These are phyloP conservation scores for Ischnus inquisitorius DNA, from an alignment of 2,888 invertebrate genomes.

Conservation along the genomic window DNA sequence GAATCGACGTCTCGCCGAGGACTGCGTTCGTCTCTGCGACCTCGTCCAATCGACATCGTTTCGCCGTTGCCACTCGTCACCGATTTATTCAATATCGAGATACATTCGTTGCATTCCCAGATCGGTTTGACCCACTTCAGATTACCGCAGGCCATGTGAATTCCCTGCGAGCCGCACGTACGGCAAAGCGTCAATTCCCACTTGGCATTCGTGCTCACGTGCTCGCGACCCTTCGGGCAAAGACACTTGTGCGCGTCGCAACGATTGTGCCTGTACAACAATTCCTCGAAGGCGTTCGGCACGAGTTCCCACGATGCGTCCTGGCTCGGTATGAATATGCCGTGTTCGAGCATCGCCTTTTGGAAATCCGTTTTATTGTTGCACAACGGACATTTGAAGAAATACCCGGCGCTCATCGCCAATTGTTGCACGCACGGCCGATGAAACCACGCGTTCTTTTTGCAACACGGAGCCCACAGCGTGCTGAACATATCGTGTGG, in stretches of 20 bases:
- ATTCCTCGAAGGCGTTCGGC: slow-evolving; percentile 91
- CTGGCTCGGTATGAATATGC: slow-evolving; percentile 93
- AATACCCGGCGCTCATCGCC: slow-evolving; percentile 92
- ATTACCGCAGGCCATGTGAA: slow-evolving; percentile 86
- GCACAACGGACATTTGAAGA: slow-evolving; percentile 94
- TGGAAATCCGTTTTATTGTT: slow-evolving; percentile 90
- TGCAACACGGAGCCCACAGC: slow-evolving; percentile 92
- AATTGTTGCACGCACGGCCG: slow-evolving; percentile 90
- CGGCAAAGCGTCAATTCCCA: slow-evolving; percentile 87
- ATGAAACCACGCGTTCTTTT: slow-evolving; percentile 92
- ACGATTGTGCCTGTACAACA: slow-evolving; percentile 88
- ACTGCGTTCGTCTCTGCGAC: neutral
- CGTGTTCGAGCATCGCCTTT: slow-evolving; percentile 88
- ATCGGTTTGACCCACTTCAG: slow-evolving; percentile 82
- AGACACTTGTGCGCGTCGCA: slow-evolving; percentile 89
- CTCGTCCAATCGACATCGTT: neutral
- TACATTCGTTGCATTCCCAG: slow-evolving; percentile 86
- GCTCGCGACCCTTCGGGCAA: slow-evolving; percentile 88
- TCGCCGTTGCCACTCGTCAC: slow-evolving; percentile 8
- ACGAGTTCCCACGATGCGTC: slow-evolving; percentile 94
- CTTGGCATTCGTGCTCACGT: slow-evolving; percentile 83
- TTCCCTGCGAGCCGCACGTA: slow-evolving; percentile 87
- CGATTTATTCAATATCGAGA: slow-evolving; percentile 73
- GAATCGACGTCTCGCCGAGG: neutral
- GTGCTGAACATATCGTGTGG: slow-evolving; percentile 85